Evolutionary conservation across 2,888 invertebrate species (phyloP), one percentile per base, ranked within the genome.

Genomic region (Lasioglossum figueresi): DNA sequence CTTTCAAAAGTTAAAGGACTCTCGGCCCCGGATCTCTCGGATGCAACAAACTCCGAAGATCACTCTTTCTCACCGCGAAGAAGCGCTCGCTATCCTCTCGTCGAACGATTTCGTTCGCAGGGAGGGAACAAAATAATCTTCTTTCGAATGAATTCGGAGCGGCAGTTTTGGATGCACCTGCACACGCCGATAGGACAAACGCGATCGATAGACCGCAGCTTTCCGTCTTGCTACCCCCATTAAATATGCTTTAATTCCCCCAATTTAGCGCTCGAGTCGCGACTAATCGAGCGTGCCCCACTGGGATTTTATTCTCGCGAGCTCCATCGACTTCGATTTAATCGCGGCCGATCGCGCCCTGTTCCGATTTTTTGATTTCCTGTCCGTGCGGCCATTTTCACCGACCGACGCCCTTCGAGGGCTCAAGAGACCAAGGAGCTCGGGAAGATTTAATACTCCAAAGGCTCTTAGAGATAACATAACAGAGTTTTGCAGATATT

Each of bases 201-300:
- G 16, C 74, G 66, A 68, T 84, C 79, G 79, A 83, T 84, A 76
- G 12, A 14, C 31, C 45, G n/a, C 71, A 52, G 34, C 40, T 76
- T 78, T 68, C 16, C 63, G 31, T 37, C 72, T 40, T 45, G 27
- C 63, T 45, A 74, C 82, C 84, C 63, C 84, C 79, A 84, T 88
- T 84, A 76, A 74, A 85, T 76, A 84, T 56, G 23, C 82, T 70
- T 72, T 76, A 82, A 88, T 80, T 84, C 80, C 68, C 48, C 45
- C 75, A 70, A 75, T 80, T 84, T 72, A 27, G 23, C 27, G 37
- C 59, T 34, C 73, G 59, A 74, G 73, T 63, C 74, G 71, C 63
- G 68, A 43, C 76, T 84, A 86, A 88, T 88, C 82, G 74, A 79
- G 59, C 63, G 66, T 71, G 75, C 83, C 45, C 34, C 34, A 40